Evolutionary conservation across 2,888 invertebrate species (phyloP).

Genomic region (Hylaea fasciaria): DNA sequence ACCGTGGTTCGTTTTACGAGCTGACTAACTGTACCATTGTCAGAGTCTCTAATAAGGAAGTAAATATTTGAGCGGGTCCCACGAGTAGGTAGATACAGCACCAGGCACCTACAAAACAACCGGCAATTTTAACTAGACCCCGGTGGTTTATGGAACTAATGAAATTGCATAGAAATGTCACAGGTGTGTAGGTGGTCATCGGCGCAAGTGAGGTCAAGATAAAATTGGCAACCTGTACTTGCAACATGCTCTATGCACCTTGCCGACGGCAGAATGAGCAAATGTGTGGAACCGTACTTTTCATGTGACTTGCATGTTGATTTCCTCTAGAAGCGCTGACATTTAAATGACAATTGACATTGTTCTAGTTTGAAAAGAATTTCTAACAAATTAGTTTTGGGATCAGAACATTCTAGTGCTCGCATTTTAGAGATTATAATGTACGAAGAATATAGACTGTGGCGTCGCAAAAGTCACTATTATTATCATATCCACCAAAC

Average conservation of each 20-base stretch:
- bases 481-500: too few species aligned
- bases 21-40: conserved; percentile 70
- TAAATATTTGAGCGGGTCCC: conserved; percentile 74
- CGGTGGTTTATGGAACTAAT: conserved; percentile 1
- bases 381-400: background rate
- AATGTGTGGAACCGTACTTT: conserved; percentile 27
- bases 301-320: conserved; percentile 25
- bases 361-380: conserved; percentile 7
- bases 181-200: background rate
- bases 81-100: conserved; percentile 42
- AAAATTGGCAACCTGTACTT: conserved; percentile 3
- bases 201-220: conserved; percentile 8
- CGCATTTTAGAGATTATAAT: too few species aligned
- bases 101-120: conserved; percentile 53
- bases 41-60: conserved; percentile 79
- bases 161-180: conserved; percentile 6
- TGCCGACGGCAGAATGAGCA: conserved; percentile 12
- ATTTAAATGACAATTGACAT: conserved; percentile 15
- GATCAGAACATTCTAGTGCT: background rate
- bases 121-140: conserved; percentile 12
- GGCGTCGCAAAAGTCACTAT: too few species aligned
- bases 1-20: conserved; percentile 66
- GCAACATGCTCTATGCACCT: conserved; percentile 13
- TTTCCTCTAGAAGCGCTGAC: conserved; percentile 16
- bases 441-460: too few species aligned